Base-by-base conservation (phyloP, 23 tunicate genomes). In the Oikopleura dioica region DNA sequence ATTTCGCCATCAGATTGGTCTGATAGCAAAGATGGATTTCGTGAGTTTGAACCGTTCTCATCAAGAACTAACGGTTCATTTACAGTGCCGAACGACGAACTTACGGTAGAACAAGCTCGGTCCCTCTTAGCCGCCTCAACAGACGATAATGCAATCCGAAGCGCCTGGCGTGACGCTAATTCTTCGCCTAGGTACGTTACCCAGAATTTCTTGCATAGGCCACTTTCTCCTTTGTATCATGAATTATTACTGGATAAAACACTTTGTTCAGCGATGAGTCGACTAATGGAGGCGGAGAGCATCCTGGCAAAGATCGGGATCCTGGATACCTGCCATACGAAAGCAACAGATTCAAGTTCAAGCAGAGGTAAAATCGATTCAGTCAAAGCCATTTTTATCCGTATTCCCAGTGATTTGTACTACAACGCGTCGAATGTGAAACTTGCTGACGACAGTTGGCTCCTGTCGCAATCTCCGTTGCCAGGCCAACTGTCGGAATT, bases 281-380 rank as follows among this genome's bases (percentile, higher is more conserved):
- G 4, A 63, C 72, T 2, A 63, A 63, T 63, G 72, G 72, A 12
- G 72, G 72, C 33, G 72, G 72, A 16, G 72, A 63, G 33, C 72
- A 63, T 63, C 72, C 72, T 4, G 72, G 72, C 33, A 63, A 63
- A 63, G 72, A 63, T 63, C 72, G 72, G 72, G 72, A 63, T 63
- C 72, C 72, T 24, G 72, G 72, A 63, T 63, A 63, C 26, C 26
- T 63, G 33, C 72, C 72, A 24, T 63, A 63, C 33, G 72, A 63
- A 28, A 63, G 4, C 5, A 63, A 63, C 33, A 23, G 72, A 28
- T 63, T 63, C 33, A 63, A 63, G 33, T 63, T 63, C 33, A 23
- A 63, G 26, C 72, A 63, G 26, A 63, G n/a, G n/a, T n/a, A n/a
- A n/a, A n/a, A n/a, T n/a, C n/a, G n/a, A n/a, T n/a, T n/a, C n/a